phyloP scores from a whole-genome alignment of 2,888 invertebrate genomes.

The Cenopis cana region DNA sequence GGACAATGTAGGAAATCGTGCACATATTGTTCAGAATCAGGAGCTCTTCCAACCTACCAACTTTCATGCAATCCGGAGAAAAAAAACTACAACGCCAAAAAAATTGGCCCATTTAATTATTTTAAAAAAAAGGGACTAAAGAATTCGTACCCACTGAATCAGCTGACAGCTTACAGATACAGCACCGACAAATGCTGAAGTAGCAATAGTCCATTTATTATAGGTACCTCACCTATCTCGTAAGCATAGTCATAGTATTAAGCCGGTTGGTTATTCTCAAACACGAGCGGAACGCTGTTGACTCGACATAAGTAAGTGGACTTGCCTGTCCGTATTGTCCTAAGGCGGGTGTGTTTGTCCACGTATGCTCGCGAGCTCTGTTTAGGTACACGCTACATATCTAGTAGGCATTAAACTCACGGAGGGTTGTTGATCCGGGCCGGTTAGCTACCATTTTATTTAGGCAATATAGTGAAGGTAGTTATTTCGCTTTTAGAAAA shows the following conservation, averaged over 20 bases:
- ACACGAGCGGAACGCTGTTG: slow-evolving; percentile 7
- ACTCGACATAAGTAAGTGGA: slow-evolving; percentile 18
- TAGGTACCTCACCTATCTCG: not conserved
- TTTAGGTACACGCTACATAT: not conserved
- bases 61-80: too few species aligned
- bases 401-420: not conserved
- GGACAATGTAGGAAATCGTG: too few species aligned
- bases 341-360: slow-evolving; percentile 17
- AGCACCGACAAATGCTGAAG: not conserved
- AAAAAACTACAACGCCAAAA: too few species aligned
- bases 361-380: slow-evolving; percentile 5
- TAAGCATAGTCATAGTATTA: not conserved
- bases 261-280: not conserved
- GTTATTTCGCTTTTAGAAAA: too few species aligned
- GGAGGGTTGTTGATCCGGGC: not conserved
- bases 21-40: too few species aligned
- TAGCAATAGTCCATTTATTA: not conserved
- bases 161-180: too few species aligned
- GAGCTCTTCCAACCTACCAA: too few species aligned
- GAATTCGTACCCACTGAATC: too few species aligned
- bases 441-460: not conserved
- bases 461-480: not conserved
- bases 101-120: too few species aligned
- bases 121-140: too few species aligned
- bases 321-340: slow-evolving; percentile 27